These are phyloP conservation scores for Hyles euphorbiae DNA, from an alignment of 1,140 invertebrate genomes.

Conservation along the genomic window DNA sequence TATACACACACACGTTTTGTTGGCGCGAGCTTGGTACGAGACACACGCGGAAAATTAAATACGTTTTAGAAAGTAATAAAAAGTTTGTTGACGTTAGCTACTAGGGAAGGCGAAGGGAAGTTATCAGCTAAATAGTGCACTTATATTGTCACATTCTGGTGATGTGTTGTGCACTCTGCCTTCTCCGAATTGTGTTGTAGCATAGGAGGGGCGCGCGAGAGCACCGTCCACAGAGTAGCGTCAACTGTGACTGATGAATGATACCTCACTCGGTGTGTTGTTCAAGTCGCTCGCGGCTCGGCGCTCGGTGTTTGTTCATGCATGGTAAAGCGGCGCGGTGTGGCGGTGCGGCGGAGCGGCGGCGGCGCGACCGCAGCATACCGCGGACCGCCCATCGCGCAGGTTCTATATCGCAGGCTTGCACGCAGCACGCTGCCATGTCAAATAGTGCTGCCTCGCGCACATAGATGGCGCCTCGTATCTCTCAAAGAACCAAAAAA, in stretches of 20 bases:
- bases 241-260: constrained; percentile 53
- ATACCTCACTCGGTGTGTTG: constrained; percentile 36
- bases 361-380: constrained; percentile 11
- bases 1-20: constrained; percentile 68
- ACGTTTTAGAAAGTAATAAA: constrained; percentile 71
- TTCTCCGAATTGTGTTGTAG: constrained; percentile 42
- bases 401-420: constrained; percentile 27
- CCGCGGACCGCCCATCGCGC: constrained; percentile 26
- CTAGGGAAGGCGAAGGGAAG: constrained; percentile 51
- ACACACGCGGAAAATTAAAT: constrained; percentile 72
- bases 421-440: not conserved
- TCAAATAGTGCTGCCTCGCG: too few relatives aligned
- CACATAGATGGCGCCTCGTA: too few relatives aligned
- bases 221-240: constrained; percentile 44
- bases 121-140: constrained; percentile 49
- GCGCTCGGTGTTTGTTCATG: constrained; percentile 40
- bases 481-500: too few relatives aligned
- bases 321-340: constrained; percentile 22
- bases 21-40: constrained; percentile 58
- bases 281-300: constrained; percentile 25
- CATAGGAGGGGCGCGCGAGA: constrained; percentile 41
- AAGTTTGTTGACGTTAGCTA: constrained; percentile 51
- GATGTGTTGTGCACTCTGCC: constrained; percentile 48
- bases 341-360: constrained; percentile 9
- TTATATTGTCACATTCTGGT: constrained; percentile 69